phyloP scores from a whole-genome alignment of 2,888 invertebrate genomes.

The Branchellion lobata region DNA sequence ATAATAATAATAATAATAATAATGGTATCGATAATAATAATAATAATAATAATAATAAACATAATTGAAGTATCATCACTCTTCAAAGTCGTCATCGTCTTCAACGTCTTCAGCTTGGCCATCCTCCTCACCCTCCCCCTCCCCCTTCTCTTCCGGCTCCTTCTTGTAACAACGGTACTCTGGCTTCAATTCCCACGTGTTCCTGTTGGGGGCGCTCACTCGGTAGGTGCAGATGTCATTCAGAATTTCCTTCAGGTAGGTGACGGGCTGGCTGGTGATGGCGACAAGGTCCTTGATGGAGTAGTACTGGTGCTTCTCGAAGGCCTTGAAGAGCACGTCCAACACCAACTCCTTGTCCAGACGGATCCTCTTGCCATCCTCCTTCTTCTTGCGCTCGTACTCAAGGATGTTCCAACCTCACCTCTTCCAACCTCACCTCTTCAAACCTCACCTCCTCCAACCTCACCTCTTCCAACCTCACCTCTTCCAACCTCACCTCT shows the following conservation, averaged over 20 bases:
- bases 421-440: too few species aligned
- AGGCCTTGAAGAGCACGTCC: constrained; percentile 93
- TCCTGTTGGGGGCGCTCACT: constrained; percentile 93
- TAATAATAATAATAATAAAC: too few species aligned
- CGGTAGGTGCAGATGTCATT: constrained; percentile 98
- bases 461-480: too few species aligned
- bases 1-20: too few species aligned
- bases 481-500: too few species aligned
- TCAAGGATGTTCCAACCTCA: too few species aligned
- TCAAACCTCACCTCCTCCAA: too few species aligned
- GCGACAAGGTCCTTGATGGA: constrained; percentile 91
- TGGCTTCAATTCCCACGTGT: constrained; percentile 98
- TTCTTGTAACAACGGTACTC: constrained; percentile 89
- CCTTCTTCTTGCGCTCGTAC: constrained; percentile 83
- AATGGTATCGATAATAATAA: too few species aligned
- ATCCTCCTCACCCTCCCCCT: too few species aligned
- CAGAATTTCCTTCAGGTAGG: constrained; percentile 93
- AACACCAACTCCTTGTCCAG: constrained; percentile 92
- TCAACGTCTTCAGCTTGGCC: not conserved
- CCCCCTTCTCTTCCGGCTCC: not conserved
- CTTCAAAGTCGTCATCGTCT: not conserved
- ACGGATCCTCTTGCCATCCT: constrained; percentile 85
- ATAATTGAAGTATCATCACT: too few species aligned
- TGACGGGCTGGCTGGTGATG: constrained; percentile 89
- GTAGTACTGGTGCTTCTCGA: constrained; percentile 99